Base-by-base conservation (phyloP, 2,797 vertebrate species). In the Semotilus atromaculatus region DNA sequence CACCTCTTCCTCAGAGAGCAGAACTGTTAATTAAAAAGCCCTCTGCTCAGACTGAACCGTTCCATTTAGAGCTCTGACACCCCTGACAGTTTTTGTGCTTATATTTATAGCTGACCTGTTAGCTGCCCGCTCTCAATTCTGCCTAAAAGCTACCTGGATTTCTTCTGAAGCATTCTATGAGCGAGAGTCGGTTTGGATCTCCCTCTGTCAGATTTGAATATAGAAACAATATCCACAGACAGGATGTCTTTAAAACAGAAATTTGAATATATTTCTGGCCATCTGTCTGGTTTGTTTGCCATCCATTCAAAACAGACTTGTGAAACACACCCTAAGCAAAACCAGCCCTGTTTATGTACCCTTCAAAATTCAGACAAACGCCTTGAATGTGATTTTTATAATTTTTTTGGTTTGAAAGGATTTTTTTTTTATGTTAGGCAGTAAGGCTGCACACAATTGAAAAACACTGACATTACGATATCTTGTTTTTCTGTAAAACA, bases 231-330 rank as follows among this genome's bases (percentile, higher is more conserved):
- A 73, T 84, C 83, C 71, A 81, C 36, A 16, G 38, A 73, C 80
- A 78, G 26, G 67, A 68, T 76, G 75, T 31, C 78, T 81, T 66
- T 67, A 70, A 84, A 67, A 81, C 45, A 60, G 85, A 70, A 76
- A 86, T 88, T 89, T 87, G 84, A 89, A 89, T 88, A 82, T 43
- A 85, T 83, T 67, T 62, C 40, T 85, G 62, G 80, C 71, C 60
- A 34, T 43, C n/a, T 68, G 70, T 83, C 85, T 82, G 83, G 80
- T 64, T 81, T 75, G 67, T 88, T 55, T 80, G 68, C 81, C 78
- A 60, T 58, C 62, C 43, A 85, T 89, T 87, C 86, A 87, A 87
- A 89, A 55, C 48, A 78, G 86, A 62, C 51, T 48, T 58, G 48
- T 62, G 29, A 36, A 73, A 40, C 58, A 45, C n/a, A 66, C 76